phyloP scores from a whole-genome alignment of 2,888 invertebrate genomes.

The Ditula angustiorana region DNA sequence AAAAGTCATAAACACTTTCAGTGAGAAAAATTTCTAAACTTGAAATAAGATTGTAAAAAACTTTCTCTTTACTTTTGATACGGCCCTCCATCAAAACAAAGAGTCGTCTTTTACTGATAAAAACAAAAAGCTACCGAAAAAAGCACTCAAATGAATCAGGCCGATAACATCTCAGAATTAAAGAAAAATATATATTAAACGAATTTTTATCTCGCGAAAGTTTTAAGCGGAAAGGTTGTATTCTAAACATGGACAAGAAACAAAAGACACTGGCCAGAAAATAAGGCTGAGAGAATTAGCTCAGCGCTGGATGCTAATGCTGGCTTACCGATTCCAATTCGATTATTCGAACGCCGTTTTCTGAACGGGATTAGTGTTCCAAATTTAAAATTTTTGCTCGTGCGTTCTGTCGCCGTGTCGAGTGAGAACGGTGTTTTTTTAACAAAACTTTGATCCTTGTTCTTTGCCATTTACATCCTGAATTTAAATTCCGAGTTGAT shows the following conservation, averaged over 20 bases:
- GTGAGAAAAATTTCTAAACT: slow-evolving; percentile 8
- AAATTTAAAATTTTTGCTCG: slow-evolving; percentile 14
- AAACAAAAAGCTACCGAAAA: slow-evolving; percentile 53
- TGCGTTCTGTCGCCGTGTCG: neutral
- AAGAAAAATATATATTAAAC: slow-evolving; percentile 45
- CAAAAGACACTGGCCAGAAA: slow-evolving; percentile 31
- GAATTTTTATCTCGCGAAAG: slow-evolving; percentile 60
- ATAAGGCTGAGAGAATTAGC: slow-evolving; percentile 28
- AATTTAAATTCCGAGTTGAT: no score
- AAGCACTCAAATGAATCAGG: slow-evolving; percentile 76
- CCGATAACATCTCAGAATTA: slow-evolving; percentile 70
- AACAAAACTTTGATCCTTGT: neutral
- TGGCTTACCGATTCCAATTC: slow-evolving; percentile 31
- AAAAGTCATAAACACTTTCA: slow-evolving; percentile 31
- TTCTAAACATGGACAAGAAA: slow-evolving; percentile 42
- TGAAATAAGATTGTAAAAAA: slow-evolving; percentile 21
- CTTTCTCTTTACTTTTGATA: slow-evolving; percentile 36
- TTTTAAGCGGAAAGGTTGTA: slow-evolving; percentile 61
- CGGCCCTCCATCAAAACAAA: slow-evolving; percentile 50
- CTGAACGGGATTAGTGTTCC: slow-evolving; percentile 17
- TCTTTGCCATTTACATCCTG: no score
- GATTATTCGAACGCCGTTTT: slow-evolving; percentile 22
- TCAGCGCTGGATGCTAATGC: slow-evolving; percentile 29
- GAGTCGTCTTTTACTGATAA: slow-evolving; percentile 58
- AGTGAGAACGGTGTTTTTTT: neutral